Evolutionary conservation across 2,888 invertebrate genomes (phyloP).

Genomic region (Drosophila fulvimacula): DNA sequence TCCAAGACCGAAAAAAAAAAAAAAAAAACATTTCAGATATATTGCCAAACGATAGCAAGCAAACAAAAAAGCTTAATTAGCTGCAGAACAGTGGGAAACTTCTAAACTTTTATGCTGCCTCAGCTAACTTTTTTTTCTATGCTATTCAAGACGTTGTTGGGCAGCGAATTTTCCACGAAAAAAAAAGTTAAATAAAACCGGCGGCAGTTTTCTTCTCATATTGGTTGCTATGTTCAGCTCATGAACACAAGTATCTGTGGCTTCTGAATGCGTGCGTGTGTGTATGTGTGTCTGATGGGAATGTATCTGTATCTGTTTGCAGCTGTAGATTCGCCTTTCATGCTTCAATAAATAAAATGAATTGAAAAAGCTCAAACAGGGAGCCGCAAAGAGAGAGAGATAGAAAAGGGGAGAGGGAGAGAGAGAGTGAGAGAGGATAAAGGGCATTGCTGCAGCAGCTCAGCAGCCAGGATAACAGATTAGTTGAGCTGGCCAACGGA

Average conservation of each 20-base stretch:
- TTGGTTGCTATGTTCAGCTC: slow-evolving; percentile 35
- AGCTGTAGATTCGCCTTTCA: slow-evolving; percentile 64
- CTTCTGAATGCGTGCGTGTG: slow-evolving; percentile 10
- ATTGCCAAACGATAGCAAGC: slow-evolving; percentile 42
- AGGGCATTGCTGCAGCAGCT: slow-evolving; percentile 28
- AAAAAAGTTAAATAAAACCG: slow-evolving; percentile 18
- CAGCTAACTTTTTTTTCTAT: slow-evolving; percentile 29
- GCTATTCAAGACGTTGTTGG: slow-evolving; percentile 18
- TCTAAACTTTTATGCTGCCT: slow-evolving; percentile 35
- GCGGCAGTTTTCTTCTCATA: slow-evolving; percentile 53
- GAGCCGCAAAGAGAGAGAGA: background rate
- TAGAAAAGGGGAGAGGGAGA: background rate
- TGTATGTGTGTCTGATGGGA: slow-evolving; percentile 21
- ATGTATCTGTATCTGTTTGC: slow-evolving; percentile 57
- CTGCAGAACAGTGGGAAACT: slow-evolving; percentile 27
- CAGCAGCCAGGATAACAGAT: slow-evolving; percentile 70
- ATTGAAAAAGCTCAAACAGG: slow-evolving; percentile 66
- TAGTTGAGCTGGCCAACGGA: slow-evolving; percentile 69
- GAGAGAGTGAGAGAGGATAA: background rate
- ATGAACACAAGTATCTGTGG: slow-evolving; percentile 35
- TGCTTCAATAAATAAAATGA: slow-evolving; percentile 80
- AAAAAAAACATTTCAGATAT: slow-evolving; percentile 30
- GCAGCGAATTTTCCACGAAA: slow-evolving; percentile 14
- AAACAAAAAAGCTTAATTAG: slow-evolving; percentile 53
- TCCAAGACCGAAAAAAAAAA: no score